Base-by-base conservation (phyloP, 2,888 invertebrate genomes). In the Mesoligia furuncula region DNA sequence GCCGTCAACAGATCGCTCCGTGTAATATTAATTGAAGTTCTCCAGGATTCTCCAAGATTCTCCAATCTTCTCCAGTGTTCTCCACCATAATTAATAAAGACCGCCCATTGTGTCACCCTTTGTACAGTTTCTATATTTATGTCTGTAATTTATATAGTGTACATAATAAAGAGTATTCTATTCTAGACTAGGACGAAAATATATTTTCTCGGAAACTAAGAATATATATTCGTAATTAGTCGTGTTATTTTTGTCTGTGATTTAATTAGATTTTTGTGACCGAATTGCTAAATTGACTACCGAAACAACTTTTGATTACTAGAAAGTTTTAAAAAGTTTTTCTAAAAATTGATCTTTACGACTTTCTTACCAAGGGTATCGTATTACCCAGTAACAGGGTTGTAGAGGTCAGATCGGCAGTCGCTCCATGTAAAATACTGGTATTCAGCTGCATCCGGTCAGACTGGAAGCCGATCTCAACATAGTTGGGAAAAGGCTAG, bases 1-100 rank as follows among this genome's bases (percentile, higher is more conserved):
- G 17, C 79, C 39, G 86, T 75, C 78, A 75, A 73, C 75, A 76
- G 81, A 79, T 81, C 66, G 51, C 73, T 70, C 36, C 51, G 20
- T 73, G n/a, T 71, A 79, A 85, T 85, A 85, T 85, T 88, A 86
- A 85, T 87, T 85, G 73, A 72, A 72, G 75, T 86, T 81, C 74
- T 79, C 66, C 39, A 78, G 48, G 59, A 39, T 84, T 76, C 64
- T 80, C 42, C 61, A 27, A 39, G 31, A 45, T 71, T 59, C 54
- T 66, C 36, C 11, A 36, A 17, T 13, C 5, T 80, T 71, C 64
- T 70, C 62, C 39, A 39, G 6, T 9, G 15, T 51, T 68, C 51
- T 45, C 45, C 31, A 61, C 15, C 17, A 5, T 39, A 42, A 39
- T 65, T 20, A 31, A 20, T 57, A n/a, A 36, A 36, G 36, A 20